phyloP scores from a whole-genome alignment of 2,888 invertebrate species.

The Ophion obscuratus region DNA sequence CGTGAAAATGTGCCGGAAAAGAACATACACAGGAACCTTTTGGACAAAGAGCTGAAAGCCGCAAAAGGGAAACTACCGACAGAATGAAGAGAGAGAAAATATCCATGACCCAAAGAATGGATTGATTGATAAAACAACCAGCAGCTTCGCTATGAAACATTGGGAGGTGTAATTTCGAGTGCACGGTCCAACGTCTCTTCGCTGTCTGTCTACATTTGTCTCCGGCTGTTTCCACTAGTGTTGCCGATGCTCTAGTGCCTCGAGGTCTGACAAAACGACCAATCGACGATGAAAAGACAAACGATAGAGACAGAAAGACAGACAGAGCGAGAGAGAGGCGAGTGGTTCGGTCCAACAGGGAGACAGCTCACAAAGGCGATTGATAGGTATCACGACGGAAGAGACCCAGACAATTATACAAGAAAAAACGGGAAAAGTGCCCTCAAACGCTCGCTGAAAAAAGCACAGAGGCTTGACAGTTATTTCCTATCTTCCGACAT shows the following conservation, averaged over 20 bases:
- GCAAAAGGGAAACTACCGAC: constrained; percentile 20
- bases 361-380: constrained; percentile 54
- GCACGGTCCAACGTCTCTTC: constrained; percentile 46
- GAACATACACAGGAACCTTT: constrained; percentile 11
- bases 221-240: constrained; percentile 26
- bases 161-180: constrained; percentile 56
- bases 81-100: constrained; percentile 21
- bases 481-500: constrained; percentile 32
- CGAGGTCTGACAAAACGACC: constrained; percentile 54
- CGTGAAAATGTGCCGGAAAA: constrained; percentile 51
- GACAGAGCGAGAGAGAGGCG: constrained; percentile 37
- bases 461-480: constrained; percentile 35
- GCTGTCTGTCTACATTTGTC: constrained; percentile 41
- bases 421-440: constrained; percentile 12
- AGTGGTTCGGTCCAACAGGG: constrained; percentile 60
- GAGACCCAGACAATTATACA: constrained; percentile 3
- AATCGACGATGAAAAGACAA: constrained; percentile 46
- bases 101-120: constrained; percentile 50
- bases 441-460: constrained; percentile 33
- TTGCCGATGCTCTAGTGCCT: constrained; percentile 31
- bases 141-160: constrained; percentile 32
- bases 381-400: constrained; percentile 45
- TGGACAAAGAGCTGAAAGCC: constrained; percentile 39
- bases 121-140: constrained; percentile 62
- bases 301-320: constrained; percentile 14